Evolutionary conservation across 2,113 vertebrate genomes (phyloP).

Genomic region (Prolemur simus): DNA sequence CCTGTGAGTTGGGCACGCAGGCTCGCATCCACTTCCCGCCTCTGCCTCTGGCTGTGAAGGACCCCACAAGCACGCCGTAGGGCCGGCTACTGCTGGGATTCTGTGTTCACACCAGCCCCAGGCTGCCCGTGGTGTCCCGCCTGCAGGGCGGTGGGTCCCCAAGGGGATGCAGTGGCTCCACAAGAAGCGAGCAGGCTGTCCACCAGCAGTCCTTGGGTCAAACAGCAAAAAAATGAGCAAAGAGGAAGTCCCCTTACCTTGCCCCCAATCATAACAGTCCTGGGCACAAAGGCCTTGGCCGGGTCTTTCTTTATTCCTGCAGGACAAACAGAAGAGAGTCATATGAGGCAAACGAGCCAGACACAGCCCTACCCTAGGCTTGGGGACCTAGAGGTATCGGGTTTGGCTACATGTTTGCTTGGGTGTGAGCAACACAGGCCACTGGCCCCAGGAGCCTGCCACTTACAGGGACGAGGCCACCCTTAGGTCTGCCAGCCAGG

Average conservation of each 20-base stretch:
- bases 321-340: constrained; percentile 54
- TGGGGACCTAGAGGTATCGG: background rate
- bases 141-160: background rate
- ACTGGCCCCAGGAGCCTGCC: background rate
- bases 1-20: background rate
- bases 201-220: background rate
- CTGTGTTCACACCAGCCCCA: background rate
- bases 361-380: accelerated
- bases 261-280: constrained; percentile 92
- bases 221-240: background rate
- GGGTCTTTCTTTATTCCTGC: constrained; percentile 92
- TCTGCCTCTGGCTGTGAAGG: background rate
- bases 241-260: constrained; percentile 84
- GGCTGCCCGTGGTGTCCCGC: background rate
- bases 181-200: background rate
- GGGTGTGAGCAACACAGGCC: too few relatives aligned
- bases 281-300: constrained; percentile 88
- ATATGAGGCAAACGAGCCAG: background rate
- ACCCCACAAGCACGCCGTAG: background rate
- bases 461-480: background rate
- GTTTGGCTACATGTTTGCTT: too few relatives aligned
- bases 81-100: background rate
- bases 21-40: background rate
- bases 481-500: background rate
- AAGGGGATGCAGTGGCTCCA: background rate